Percentiles rank a stretch among this genome's conserved stretches.
Conservation (phyloP, 2,113 vertebrate genomes). For the Phrynosoma blainvillii region DNA sequence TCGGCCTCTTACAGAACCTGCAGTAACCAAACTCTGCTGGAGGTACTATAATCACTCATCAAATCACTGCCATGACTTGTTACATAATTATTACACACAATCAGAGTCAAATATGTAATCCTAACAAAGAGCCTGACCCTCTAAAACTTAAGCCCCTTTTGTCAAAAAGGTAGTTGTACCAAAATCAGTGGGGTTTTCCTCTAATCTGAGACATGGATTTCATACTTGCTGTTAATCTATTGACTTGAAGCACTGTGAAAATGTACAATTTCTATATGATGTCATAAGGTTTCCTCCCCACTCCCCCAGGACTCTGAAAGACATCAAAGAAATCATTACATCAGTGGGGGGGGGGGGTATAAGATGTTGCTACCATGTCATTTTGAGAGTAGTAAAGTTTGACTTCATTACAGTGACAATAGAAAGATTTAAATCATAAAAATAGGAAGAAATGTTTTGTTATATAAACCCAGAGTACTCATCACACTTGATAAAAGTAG, state of each 20-base stretch:
- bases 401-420: neutral
- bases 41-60: constrained; percentile 39
- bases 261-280: neutral
- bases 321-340: neutral
- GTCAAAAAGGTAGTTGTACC: constrained; percentile 5
- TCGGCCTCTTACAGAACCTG: constrained; percentile 18
- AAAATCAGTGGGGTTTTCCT: constrained; percentile 19
- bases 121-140: constrained; percentile 13
- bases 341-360: neutral
- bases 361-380: neutral
- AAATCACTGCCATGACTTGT: constrained; percentile 40
- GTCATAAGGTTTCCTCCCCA: neutral
- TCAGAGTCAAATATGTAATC: neutral
- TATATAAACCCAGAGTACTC: neutral
- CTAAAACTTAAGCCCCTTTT: constrained; percentile 8
- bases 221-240: neutral
- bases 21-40: constrained; percentile 24
- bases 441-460: neutral
- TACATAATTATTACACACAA: constrained; percentile 38
- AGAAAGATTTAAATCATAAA: neutral
- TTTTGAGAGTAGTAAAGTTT: neutral
- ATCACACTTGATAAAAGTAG: neutral
- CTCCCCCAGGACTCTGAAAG: neutral
- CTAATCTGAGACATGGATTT: neutral
- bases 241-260: neutral